phyloP scores from a whole-genome alignment of 2,888 invertebrate genomes.

The Brenthis hecate region DNA sequence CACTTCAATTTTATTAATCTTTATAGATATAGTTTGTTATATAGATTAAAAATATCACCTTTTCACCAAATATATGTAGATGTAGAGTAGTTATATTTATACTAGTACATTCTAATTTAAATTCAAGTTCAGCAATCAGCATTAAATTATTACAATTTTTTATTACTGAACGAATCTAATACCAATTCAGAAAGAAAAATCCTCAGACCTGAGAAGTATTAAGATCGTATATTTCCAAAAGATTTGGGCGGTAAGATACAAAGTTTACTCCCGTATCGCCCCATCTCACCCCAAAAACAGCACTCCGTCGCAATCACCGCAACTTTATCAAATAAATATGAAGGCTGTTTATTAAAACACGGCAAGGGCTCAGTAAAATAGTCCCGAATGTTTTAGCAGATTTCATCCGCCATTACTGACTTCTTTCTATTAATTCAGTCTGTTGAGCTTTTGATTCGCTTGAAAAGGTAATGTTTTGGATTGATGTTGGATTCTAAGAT shows the following conservation, averaged over 20 bases:
- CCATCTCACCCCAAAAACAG: slow-evolving; percentile 39
- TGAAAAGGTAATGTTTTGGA: slow-evolving; percentile 23
- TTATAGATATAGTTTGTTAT: too few relatives aligned
- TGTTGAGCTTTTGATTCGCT: slow-evolving; percentile 30
- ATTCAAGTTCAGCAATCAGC: too few relatives aligned
- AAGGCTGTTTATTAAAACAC: slow-evolving; percentile 43
- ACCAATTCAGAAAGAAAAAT: too few relatives aligned
- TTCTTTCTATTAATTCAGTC: slow-evolving; percentile 31
- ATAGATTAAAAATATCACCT: too few relatives aligned
- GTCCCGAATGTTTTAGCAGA: slow-evolving; percentile 26
- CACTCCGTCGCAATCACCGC: slow-evolving; percentile 46
- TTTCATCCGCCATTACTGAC: slow-evolving; percentile 27
- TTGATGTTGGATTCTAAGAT: slow-evolving; percentile 1
- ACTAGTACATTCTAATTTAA: too few relatives aligned
- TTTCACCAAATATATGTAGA: too few relatives aligned
- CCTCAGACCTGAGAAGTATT: not conserved
- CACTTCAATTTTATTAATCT: too few relatives aligned
- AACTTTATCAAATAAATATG: slow-evolving; percentile 52
- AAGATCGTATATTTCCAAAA: not conserved
- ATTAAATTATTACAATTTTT: too few relatives aligned
- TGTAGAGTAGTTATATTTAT: too few relatives aligned
- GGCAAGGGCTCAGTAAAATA: slow-evolving; percentile 27
- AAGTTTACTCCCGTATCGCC: slow-evolving; percentile 36
- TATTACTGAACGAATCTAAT: too few relatives aligned
- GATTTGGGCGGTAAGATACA: not conserved